phyloP scores from a whole-genome alignment of 1,140 invertebrate genomes.

The Chrysoperla carnea region DNA sequence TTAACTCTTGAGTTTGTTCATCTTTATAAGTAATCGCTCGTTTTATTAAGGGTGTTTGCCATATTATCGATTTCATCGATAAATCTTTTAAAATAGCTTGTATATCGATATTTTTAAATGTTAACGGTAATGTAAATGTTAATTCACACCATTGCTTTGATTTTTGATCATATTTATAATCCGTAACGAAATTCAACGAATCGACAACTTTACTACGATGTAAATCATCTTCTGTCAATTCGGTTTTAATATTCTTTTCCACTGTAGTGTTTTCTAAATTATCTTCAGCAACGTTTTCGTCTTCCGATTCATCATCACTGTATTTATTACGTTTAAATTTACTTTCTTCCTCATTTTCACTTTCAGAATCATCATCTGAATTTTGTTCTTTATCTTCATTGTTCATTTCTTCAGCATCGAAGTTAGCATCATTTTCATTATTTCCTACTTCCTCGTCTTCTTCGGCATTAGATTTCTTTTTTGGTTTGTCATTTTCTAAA shows the following conservation, averaged over 20 bases:
- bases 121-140: constrained; percentile 44
- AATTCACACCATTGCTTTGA: constrained; percentile 58
- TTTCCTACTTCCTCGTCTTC: not conserved
- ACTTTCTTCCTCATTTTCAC: constrained; percentile 35
- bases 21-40: constrained; percentile 60
- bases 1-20: constrained; percentile 29
- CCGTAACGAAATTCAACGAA: constrained; percentile 27
- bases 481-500: too few species aligned
- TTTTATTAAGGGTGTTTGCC: constrained; percentile 65
- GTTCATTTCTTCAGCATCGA: not conserved
- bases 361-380: constrained; percentile 41
- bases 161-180: constrained; percentile 61
- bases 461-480: not conserved
- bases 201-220: constrained; percentile 16
- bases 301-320: constrained; percentile 62
- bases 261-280: constrained; percentile 25
- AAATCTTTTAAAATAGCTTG: constrained; percentile 55
- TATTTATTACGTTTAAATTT: constrained; percentile 38
- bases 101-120: constrained; percentile 54
- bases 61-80: constrained; percentile 57
- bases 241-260: constrained; percentile 28
- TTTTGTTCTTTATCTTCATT: constrained; percentile 23
- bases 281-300: constrained; percentile 34
- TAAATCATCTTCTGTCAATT: constrained; percentile 11
- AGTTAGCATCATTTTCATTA: not conserved